Evolutionary conservation across 1,140 invertebrate species (phyloP).

Genomic region (Chrysopa pallens): DNA sequence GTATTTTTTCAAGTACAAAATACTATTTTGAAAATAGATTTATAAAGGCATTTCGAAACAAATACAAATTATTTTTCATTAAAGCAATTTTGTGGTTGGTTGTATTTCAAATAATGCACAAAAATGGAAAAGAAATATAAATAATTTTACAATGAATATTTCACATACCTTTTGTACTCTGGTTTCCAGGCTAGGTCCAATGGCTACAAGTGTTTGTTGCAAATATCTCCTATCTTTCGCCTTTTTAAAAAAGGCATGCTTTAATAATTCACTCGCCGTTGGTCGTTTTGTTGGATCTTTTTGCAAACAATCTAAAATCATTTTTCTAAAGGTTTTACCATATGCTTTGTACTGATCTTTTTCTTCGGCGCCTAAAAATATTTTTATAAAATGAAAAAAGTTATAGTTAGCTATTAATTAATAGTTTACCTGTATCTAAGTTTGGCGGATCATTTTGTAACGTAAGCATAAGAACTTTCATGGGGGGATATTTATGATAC

Average conservation of each 20-base stretch:
- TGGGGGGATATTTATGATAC: constrained; percentile 97
- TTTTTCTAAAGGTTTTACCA: constrained; percentile 91
- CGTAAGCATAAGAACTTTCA: constrained; percentile 98
- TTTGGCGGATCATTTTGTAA: constrained; percentile 96
- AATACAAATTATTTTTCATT: too few relatives aligned
- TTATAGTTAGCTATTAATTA: not conserved
- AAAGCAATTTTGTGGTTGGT: too few relatives aligned
- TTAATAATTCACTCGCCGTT: constrained; percentile 91
- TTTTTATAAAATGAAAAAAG: constrained; percentile 1
- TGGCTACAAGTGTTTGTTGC: constrained; percentile 73
- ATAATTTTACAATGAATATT: too few relatives aligned
- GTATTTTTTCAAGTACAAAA: too few relatives aligned
- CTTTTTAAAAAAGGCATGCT: constrained; percentile 98
- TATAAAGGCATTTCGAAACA: too few relatives aligned
- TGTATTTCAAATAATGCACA: too few relatives aligned
- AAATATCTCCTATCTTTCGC: constrained; percentile 94
- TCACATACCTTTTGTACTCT: constrained; percentile 70
- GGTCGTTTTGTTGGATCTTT: constrained; percentile 90
- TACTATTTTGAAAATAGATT: too few relatives aligned
- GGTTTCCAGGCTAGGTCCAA: constrained; percentile 72
- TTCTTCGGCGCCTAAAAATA: constrained; percentile 54
- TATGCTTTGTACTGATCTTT: constrained; percentile 97
- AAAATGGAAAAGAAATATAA: too few relatives aligned
- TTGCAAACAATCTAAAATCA: constrained; percentile 87
- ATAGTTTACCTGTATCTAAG: constrained; percentile 59